Evolutionary conservation across 2,113 vertebrate species (phyloP).

Genomic region (Spea bombifrons): DNA sequence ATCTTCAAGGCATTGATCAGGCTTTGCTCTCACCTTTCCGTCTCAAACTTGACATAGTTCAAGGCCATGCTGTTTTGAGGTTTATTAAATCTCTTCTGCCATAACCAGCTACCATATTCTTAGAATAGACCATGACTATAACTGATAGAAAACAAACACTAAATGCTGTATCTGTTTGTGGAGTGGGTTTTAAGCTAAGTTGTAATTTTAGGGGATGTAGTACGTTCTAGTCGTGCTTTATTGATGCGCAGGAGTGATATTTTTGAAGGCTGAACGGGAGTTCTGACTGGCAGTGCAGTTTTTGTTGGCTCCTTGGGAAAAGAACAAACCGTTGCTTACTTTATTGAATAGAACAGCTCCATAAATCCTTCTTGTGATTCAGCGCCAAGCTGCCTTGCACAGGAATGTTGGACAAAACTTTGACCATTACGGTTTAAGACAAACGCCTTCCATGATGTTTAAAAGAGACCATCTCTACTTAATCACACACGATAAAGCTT

Average conservation of each 20-base stretch:
- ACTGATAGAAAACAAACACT: neutral
- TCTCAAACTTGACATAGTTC: too few relatives aligned
- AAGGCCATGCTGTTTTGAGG: neutral
- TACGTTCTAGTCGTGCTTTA: conserved; percentile 14
- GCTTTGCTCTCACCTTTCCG: too few relatives aligned
- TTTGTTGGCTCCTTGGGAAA: conserved; percentile 44
- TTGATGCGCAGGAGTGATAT: conserved; percentile 31
- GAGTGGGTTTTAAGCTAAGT: neutral
- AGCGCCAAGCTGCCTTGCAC: neutral
- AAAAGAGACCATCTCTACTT: neutral
- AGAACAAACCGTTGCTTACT: conserved; percentile 41
- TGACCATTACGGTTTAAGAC: neutral
- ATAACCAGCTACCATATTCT: neutral
- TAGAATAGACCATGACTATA: neutral
- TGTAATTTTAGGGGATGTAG: neutral
- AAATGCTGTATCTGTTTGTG: too few relatives aligned
- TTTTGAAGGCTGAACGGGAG: conserved; percentile 40
- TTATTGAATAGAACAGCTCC: conserved; percentile 43
- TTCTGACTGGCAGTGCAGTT: conserved; percentile 26
- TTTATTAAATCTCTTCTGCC: neutral
- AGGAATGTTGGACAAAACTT: neutral
- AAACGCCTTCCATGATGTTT: neutral
- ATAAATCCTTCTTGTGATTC: conserved; percentile 38
- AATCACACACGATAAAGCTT: too few relatives aligned
- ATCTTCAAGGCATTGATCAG: too few relatives aligned